phyloP scores from a whole-genome alignment of 2,113 vertebrate genomes.

The Catharus bicknelli region DNA sequence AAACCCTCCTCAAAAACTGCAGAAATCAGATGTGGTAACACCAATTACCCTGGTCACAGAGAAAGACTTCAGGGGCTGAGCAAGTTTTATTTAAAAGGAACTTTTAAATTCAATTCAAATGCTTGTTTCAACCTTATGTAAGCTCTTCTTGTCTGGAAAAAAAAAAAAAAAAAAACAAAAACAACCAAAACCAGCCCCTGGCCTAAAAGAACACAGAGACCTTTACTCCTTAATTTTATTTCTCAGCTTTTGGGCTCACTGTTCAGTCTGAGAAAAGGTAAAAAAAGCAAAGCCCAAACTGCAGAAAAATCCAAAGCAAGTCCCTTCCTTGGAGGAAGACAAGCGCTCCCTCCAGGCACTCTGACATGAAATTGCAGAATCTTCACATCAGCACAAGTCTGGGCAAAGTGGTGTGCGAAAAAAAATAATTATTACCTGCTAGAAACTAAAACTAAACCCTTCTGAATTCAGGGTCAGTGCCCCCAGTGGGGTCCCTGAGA shows the following conservation, averaged over 20 bases:
- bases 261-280: neutral
- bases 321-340: neutral
- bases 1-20: neutral
- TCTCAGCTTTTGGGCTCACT: neutral
- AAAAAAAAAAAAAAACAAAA: neutral
- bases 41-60: neutral
- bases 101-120: neutral
- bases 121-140: neutral
- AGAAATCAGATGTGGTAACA: neutral
- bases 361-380: neutral
- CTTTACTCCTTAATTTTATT: neutral
- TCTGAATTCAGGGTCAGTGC: neutral
- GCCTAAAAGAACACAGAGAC: neutral
- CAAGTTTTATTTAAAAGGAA: neutral
- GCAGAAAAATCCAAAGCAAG: neutral
- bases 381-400: neutral
- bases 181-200: neutral
- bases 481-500: neutral
- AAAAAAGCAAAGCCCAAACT: neutral
- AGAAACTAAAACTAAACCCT: neutral
- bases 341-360: neutral
- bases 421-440: neutral
- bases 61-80: neutral
- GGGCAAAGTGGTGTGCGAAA: neutral
- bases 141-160: neutral